Conservation (phyloP, 2,888 invertebrate genomes). For the Leucophora obtusa region DNA sequence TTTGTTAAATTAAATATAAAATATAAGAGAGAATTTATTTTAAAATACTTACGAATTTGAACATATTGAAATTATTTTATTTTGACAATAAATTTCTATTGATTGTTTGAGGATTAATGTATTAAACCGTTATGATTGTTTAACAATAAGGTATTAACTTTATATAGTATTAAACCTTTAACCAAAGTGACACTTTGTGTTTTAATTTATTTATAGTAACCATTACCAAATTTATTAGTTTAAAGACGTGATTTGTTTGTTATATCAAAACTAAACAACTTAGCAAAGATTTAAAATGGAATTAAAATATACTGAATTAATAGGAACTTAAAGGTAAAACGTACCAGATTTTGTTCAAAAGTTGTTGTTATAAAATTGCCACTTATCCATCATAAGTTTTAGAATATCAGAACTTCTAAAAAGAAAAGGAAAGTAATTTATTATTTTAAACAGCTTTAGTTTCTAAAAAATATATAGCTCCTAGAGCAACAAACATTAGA, state of each 20-base stretch:
- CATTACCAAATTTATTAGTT: background rate
- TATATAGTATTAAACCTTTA: constrained; percentile 34
- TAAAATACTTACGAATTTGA: constrained; percentile 72
- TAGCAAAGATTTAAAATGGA: too few species aligned
- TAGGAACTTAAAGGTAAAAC: too few species aligned
- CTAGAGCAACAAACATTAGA: too few species aligned
- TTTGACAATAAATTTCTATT: background rate
- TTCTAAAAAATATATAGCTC: too few species aligned
- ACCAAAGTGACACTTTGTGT: background rate
- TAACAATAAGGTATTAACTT: background rate
- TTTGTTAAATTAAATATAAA: background rate
- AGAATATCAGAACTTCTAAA: too few species aligned
- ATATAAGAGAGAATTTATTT: background rate
- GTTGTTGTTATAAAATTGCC: too few species aligned
- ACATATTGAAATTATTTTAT: constrained; percentile 62
- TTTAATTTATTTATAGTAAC: background rate
- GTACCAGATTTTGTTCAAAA: too few species aligned
- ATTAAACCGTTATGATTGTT: constrained; percentile 29
- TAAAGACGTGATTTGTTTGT: background rate
- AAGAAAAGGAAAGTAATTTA: too few species aligned
- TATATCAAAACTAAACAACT: background rate
- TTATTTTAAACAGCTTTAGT: too few species aligned
- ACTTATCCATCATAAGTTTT: too few species aligned
- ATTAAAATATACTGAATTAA: too few species aligned
- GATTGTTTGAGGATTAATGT: constrained; percentile 14